Base-by-base conservation (phyloP, 2,888 invertebrate species). In the Cerceris rybyensis region DNA sequence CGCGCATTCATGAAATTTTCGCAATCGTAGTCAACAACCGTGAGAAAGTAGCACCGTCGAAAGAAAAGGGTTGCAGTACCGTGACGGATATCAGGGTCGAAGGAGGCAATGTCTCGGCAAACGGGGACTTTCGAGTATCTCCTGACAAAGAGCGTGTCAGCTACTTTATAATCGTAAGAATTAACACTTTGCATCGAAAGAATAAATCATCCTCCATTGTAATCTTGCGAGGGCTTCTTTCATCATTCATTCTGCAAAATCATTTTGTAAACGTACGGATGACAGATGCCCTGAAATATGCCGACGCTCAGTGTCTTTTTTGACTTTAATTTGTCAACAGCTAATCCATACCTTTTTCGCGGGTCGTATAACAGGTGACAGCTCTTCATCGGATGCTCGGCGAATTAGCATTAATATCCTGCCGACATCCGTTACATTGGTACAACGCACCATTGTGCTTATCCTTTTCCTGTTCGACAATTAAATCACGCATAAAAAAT, bases 351-450 rank as follows among this genome's bases (percentile, higher is more conserved):
- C 70, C 54, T 65, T 60, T 63, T 63, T 61, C 61, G 61, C 61
- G 8, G 6, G 13, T 16, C n/a, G 16, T 46, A 16, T 16, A 13
- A 6, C 16, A 8, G 16, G 16, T 13, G 60, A 60, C 41, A 41
- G 13, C 6, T 14, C 39, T 58, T 46, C 7, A 68, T 78, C 71
- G 71, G 70, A 59, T n/a, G 13, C 41, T 46, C 68, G 55, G 68
- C 76, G 78, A 81, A 80, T 84, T 84, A 83, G 68, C 81, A 75
- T 80, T 4, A 61, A 73, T 52, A 11, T 28, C 57, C 49, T 41
- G 67, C 59, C 58, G 46, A 54, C 55, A 17, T 55, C 17, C 13
- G 17, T 55, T 55, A 17, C 28, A 16, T n/a, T 5, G 14, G 9
- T 52, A n/a, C n/a, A 52, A 7, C 14, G 14, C 11, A 2, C 2